Base-by-base conservation (phyloP, 1,140 invertebrate genomes). In the Achatina immaculata region DNA sequence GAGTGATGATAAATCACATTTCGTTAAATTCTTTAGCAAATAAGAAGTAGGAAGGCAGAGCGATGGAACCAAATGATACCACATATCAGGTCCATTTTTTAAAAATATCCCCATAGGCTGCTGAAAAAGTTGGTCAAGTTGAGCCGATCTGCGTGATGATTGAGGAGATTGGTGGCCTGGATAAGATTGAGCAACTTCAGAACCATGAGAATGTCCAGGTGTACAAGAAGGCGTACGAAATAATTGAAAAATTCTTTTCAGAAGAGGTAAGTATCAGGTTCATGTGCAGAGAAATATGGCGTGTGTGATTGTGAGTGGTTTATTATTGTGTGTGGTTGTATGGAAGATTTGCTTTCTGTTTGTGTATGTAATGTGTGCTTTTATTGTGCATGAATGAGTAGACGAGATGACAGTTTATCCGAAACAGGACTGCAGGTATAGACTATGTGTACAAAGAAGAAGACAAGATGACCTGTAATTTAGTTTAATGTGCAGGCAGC, bases 181-280 rank as follows among this genome's bases (percentile, higher is more conserved):
- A 99, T 87, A 99, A 99, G 92, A 98, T 99, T 82, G 98, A 99
- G 92, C 97, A 96, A 90, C 92, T 99, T 9, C 98, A 99, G 92
- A 96, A 96, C 21, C 97, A 99, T 90, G 96, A 98, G 90, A 99
- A 99, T 89, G 94, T 96, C 89, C 96, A 98, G 73, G 97, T 99
- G 80, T 99, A 99, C 92, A 95, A 98, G 90, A 97, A 98, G 90
- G 96, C 97, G 28, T 98, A 98, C 89, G 95, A 98, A 88, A 96
- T 99, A 81, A 99, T 99, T 85, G 97, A 99, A 90, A 95, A 95
- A 90, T 99, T 96, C 92, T 99, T 99, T 81, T 84, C 83, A 80
- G 87, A 80, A 71, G 89, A 88, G 83, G 89, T 89, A 81, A 82
- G 84, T 48, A 62, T 14, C 24, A 24, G 24, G 24, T 51, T 14